Base-by-base conservation (phyloP, 2,888 invertebrate genomes). In the Prosopocoilus inquinatus region DNA sequence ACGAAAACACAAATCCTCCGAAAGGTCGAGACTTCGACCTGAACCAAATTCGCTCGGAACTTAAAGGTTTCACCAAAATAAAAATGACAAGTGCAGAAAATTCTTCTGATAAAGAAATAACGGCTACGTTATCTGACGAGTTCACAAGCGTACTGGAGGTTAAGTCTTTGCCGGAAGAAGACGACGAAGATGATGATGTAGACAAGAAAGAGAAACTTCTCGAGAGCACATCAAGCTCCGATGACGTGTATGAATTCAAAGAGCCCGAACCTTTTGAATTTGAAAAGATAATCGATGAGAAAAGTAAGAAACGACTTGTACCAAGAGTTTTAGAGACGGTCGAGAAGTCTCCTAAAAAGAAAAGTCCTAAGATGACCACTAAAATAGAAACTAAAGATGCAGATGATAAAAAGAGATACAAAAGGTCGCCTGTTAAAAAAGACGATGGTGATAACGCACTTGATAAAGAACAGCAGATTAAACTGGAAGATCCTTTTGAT, bases 231-330 rank as follows among this genome's bases (percentile, higher is more conserved):
- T 34, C 72, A 63, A 68, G 68, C 67, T 67, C 75, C 56, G 67
- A 81, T 69, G 92, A 93, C 71, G 86, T 92, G 57, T 93, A 93
- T 70, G 92, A 93, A 75, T 93, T 93, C 70, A 92, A 92, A 74
- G 92, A 93, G 74, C 91, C 91, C 0, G 92, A 93, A 74, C 91
- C 92, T 0, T 92, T 92, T 70, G 91, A 92, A 72, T 85, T 91
- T 64, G 91, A 92, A 75, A 64, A 61, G 20, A 50, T 55, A 9
- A 74, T 73, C 9, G 77, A 78, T 28, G 77, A 77, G 51, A 69
- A 67, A 47, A 60, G 55, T 15, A 75, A 72, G 54, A 76, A 76
- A 60, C 70, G 75, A 20, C 60, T 67, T 8, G 66, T 74, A 5
- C 70, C 76, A 1, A 66, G 78, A 51, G 59, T 78, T 16, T 75